A percentile compares a stretch with the other conserved stretches of the same genome.
Conservation (phyloP, 2,113 vertebrate species). For the Centrocercus urophasianus region DNA sequence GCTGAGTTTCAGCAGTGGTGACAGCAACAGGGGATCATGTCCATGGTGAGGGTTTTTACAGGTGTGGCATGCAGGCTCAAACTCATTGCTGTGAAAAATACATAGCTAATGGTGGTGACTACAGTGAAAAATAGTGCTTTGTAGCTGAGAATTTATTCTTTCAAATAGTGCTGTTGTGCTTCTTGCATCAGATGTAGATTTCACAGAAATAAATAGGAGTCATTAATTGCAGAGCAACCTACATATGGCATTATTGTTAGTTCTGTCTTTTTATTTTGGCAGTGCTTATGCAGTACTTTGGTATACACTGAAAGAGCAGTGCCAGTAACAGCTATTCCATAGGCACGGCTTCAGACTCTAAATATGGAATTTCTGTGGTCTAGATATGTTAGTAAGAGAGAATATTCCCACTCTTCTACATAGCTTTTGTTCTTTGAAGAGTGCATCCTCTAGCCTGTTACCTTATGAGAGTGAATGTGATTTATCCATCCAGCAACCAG, state of each 20-base stretch:
- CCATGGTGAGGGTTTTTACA: not conserved
- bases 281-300: not conserved
- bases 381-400: not conserved
- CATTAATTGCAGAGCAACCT: not conserved
- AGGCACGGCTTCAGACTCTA: not conserved
- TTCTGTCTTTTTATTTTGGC: no score
- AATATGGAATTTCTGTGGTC: not conserved
- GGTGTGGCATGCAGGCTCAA: not conserved
- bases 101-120: not conserved
- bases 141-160: not conserved
- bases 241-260: not conserved
- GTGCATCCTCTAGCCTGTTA: not conserved
- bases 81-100: not conserved
- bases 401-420: not conserved
- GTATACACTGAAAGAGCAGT: not conserved
- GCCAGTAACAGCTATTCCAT: not conserved
- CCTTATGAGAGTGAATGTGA: slow-evolving; percentile 3
- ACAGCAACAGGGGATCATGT: no score
- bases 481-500: slow-evolving; percentile 5
- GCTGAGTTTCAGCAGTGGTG: not conserved
- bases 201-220: not conserved
- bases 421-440: not conserved
- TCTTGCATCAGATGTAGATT: not conserved
- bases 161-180: not conserved
- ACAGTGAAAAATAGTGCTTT: not conserved